phyloP scores from a whole-genome alignment of 2,888 invertebrate genomes.

The Ellobium chinense region DNA sequence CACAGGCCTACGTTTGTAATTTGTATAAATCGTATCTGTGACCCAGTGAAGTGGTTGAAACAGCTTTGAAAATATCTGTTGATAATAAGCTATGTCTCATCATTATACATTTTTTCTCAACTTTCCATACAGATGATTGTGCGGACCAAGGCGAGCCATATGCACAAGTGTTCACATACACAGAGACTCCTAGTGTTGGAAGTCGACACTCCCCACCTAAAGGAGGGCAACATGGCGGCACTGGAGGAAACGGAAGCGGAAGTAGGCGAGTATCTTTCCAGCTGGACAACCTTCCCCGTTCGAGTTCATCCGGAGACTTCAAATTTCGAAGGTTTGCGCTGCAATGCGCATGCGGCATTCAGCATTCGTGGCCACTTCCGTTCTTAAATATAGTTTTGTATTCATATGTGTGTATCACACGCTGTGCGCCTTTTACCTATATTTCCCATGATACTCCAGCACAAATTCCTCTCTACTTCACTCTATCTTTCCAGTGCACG shows the following conservation, averaged over 20 bases:
- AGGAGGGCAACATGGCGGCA: conserved; percentile 34
- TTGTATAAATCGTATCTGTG: too few species aligned
- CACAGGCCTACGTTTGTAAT: too few species aligned
- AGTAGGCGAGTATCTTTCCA: conserved; percentile 74
- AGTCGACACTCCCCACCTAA: conserved; percentile 3
- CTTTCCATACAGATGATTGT: conserved; percentile 28
- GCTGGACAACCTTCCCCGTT: conserved; percentile 59
- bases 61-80: too few species aligned
- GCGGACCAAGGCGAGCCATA: background rate
- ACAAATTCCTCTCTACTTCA: too few species aligned
- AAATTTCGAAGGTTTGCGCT: conserved; percentile 32
- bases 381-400: background rate
- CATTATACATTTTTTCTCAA: too few species aligned
- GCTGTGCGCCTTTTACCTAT: background rate
- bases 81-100: too few species aligned
- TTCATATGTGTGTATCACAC: background rate
- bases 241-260: conserved; percentile 35
- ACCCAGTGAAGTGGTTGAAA: too few species aligned
- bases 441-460: too few species aligned
- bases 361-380: background rate
- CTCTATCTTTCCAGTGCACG: background rate
- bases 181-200: background rate
- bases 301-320: conserved; percentile 29
- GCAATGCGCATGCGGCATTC: conserved; percentile 14
- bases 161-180: background rate